Evolutionary conservation across 2,888 invertebrate genomes (phyloP).

Genomic region (Lissonota sp.): DNA sequence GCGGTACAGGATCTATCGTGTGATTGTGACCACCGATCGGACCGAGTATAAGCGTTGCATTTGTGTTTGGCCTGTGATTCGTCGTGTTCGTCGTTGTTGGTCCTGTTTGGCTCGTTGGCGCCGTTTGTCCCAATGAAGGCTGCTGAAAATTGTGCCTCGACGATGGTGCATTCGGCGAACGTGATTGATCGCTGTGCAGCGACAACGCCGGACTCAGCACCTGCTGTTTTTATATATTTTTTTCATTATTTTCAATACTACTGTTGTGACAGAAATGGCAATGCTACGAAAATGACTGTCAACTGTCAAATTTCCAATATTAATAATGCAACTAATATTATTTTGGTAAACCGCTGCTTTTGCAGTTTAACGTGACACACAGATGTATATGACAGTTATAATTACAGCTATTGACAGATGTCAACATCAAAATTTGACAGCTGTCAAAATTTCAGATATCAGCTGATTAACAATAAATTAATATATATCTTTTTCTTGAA

Average conservation of each 20-base stretch:
- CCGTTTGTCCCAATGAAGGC: conserved; percentile 57
- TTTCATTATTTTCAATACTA: not conserved
- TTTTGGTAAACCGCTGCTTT: no score
- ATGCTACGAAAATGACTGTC: no score
- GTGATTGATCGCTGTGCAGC: conserved; percentile 81
- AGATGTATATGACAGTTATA: no score
- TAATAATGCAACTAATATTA: no score
- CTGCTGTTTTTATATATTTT: conserved; percentile 65
- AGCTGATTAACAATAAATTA: no score
- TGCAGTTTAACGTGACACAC: no score
- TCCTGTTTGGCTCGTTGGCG: conserved; percentile 55
- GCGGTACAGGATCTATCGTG: conserved; percentile 83
- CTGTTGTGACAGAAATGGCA: no score
- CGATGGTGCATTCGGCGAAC: conserved; percentile 79
- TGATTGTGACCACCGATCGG: conserved; percentile 79
- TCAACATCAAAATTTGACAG: no score
- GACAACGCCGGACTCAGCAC: conserved; percentile 82
- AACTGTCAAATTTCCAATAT: no score
- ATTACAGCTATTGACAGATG: no score
- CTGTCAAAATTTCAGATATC: no score
- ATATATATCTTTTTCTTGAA: no score
- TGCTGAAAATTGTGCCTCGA: conserved; percentile 70
- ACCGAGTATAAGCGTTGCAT: conserved; percentile 74
- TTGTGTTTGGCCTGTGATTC: conserved; percentile 74
- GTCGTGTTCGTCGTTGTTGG: conserved; percentile 71